phyloP scores from a whole-genome alignment of 2,797 vertebrate genomes.

The Mormyrus proboscirostris region DNA sequence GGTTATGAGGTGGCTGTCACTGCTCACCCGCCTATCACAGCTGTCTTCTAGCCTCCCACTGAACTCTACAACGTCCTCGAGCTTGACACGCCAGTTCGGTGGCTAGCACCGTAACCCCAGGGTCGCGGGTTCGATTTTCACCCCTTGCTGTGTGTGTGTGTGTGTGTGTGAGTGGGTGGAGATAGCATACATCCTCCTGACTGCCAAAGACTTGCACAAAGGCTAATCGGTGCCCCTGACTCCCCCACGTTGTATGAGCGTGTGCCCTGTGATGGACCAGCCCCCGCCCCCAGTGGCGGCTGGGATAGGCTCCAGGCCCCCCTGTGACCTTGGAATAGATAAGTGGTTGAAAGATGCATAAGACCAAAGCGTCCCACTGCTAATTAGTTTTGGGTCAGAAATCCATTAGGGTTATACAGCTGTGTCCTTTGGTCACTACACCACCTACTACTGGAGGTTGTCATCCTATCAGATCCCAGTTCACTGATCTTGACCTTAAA shows the following conservation, averaged over 20 bases:
- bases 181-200: not conserved
- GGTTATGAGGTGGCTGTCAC: not conserved
- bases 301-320: not conserved
- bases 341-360: not conserved
- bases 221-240: not conserved
- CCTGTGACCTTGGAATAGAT: not conserved
- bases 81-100: not conserved
- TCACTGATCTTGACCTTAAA: not conserved
- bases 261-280: not conserved
- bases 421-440: not conserved
- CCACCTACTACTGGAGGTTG: not conserved
- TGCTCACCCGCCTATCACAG: not conserved
- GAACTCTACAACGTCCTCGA: not conserved
- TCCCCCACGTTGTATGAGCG: not conserved
- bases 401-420: not conserved
- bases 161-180: not conserved
- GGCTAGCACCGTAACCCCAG: not conserved
- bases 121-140: not conserved
- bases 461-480: not conserved
- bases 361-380: not conserved
- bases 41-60: not conserved
- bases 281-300: not conserved
- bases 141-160: not conserved
- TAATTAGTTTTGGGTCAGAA: not conserved
- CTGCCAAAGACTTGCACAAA: not conserved